Evolutionary conservation across 2,113 vertebrate species (phyloP).

Genomic region (Tinamus guttatus): DNA sequence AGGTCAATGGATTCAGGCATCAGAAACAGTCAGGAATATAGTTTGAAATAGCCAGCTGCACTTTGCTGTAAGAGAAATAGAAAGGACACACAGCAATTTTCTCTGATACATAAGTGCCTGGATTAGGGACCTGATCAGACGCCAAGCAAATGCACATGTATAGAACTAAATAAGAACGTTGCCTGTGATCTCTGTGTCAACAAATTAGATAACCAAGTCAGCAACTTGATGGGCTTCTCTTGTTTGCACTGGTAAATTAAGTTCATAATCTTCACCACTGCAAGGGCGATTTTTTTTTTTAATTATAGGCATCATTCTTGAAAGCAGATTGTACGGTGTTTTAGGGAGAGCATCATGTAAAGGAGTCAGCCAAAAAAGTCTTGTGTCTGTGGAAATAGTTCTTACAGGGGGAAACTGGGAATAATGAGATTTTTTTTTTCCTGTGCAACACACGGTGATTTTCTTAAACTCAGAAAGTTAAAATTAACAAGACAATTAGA

Average conservation of each 20-base stretch:
- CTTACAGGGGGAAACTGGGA: background rate
- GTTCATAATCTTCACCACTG: conserved; percentile 32
- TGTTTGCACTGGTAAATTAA: conserved; percentile 72
- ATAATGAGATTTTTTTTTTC: background rate
- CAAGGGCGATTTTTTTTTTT: background rate
- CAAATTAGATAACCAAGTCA: conserved; percentile 34
- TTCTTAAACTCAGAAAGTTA: background rate
- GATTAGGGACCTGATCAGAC: background rate
- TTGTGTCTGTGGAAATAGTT: background rate
- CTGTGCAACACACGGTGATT: background rate
- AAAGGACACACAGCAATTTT: background rate
- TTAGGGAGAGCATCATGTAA: conserved; percentile 21
- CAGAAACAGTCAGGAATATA: background rate
- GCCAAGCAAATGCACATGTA: conserved; percentile 4
- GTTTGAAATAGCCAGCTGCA: background rate
- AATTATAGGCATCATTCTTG: background rate
- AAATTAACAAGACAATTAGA: background rate
- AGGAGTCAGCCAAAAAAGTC: background rate
- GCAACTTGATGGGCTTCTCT: conserved; percentile 14
- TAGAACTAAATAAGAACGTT: background rate
- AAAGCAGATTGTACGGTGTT: conserved; percentile 14
- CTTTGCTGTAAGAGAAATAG: background rate
- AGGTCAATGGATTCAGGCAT: background rate
- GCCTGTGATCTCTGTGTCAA: conserved; percentile 29
- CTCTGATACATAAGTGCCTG: background rate